These are phyloP conservation scores for Euwallacea fornicatus DNA, from an alignment of 1,140 invertebrate species.

Conservation along the genomic window DNA sequence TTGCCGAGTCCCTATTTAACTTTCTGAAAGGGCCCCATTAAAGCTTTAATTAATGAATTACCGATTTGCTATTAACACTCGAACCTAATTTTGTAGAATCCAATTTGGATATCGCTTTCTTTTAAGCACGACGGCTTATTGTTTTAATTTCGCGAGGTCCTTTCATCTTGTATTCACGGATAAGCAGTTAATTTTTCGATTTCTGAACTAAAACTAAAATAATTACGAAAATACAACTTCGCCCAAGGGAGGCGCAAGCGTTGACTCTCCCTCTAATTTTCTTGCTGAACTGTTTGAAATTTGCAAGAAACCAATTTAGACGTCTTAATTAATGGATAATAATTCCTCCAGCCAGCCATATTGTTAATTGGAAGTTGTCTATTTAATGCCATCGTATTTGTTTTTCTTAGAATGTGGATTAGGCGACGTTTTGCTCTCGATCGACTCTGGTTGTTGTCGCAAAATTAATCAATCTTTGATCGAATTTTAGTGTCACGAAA, in stretches of 20 bases:
- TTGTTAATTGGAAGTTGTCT: constrained; percentile 38
- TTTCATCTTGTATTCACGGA: constrained; percentile 8
- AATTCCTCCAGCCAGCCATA: constrained; percentile 35
- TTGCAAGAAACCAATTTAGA: constrained; percentile 37
- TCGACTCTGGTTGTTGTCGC: too few relatives aligned
- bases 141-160: constrained; percentile 18
- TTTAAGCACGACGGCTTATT: constrained; percentile 19
- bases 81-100: constrained; percentile 13
- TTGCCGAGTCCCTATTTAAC: constrained; percentile 14
- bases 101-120: constrained; percentile 22
- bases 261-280: constrained; percentile 18
- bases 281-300: constrained; percentile 27
- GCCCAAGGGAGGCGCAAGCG: constrained; percentile 7
- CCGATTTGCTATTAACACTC: constrained; percentile 18
- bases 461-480: too few relatives aligned
- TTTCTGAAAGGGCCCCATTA: constrained; percentile 14
- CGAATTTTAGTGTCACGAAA: too few relatives aligned
- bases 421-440: background rate
- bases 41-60: constrained; percentile 27
- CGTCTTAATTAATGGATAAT: constrained; percentile 37
- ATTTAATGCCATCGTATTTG: constrained; percentile 34
- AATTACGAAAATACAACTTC: constrained; percentile 22
- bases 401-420: constrained; percentile 23
- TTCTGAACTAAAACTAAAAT: constrained; percentile 23
- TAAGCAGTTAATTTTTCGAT: constrained; percentile 23